These are phyloP conservation scores for Synodontis membranacea DNA, from an alignment of 2,113 vertebrate species.

Conservation along the genomic window DNA sequence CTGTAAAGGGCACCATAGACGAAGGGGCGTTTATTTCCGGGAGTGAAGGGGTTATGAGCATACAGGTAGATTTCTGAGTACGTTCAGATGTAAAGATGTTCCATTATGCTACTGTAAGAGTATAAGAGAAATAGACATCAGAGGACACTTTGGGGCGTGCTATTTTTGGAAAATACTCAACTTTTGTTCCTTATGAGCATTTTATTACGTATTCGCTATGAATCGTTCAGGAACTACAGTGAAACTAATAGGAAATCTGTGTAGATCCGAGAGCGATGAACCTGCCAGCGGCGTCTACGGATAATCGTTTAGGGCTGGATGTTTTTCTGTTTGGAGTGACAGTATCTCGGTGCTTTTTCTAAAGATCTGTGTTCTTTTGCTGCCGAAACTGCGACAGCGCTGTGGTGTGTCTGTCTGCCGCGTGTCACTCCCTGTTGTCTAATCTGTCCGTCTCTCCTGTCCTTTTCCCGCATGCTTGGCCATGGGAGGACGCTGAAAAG, in stretches of 20 bases:
- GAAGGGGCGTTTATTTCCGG: background rate
- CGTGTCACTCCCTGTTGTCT: constrained; percentile 9
- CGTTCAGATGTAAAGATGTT: background rate
- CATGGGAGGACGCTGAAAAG: background rate
- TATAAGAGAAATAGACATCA: background rate
- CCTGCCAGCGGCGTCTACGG: background rate
- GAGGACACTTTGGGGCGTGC: background rate
- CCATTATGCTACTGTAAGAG: background rate
- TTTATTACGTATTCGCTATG: background rate
- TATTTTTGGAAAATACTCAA: background rate
- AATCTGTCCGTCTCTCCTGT: background rate
- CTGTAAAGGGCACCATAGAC: background rate
- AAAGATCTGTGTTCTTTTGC: too few species aligned
- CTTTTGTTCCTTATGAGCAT: background rate
- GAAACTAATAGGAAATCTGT: background rate
- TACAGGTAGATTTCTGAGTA: background rate
- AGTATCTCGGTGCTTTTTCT: background rate
- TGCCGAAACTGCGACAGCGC: constrained; percentile 3
- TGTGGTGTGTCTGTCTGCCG: background rate
- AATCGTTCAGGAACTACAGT: background rate
- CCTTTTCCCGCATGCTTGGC: background rate
- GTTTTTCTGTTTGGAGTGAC: constrained; percentile 21
- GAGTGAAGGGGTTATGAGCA: background rate
- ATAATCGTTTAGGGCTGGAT: constrained; percentile 20
- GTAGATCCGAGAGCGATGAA: background rate